Base-by-base conservation (phyloP, 2,888 invertebrate genomes). In the Macrostomum cliftonense region DNA sequence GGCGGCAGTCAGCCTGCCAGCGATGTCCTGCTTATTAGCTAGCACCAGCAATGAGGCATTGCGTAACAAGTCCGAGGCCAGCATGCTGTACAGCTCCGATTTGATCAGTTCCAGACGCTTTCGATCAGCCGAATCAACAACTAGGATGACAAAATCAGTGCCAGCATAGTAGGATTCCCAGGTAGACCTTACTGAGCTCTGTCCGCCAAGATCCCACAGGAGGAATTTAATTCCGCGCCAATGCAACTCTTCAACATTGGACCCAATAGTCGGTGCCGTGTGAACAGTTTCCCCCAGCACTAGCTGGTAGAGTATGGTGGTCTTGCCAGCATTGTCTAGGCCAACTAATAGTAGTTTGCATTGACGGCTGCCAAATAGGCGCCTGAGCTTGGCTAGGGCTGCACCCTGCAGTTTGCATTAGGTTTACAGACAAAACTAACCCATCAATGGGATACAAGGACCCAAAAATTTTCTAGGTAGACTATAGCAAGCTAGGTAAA, bases 201-300 rank as follows among this genome's bases (percentile, higher is more conserved):
- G 95, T 0, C 95, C 95, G 4, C 95, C 95, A 13, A 95, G 78
- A 71, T 95, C 95, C 95, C 95, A 95, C 80, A 95, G 93, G 44
- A 95, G 81, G 68, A 95, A 95, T 63, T 88, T 85, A 42, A 93
- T 82, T 73, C 95, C 95, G 60, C 84, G 80, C 89, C 91, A 95
- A 4, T 88, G 83, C 4, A 95, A 85, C 70, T 95, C 93, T 70
- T 95, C 95, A 0, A 95, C 93, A 71, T 95, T 95, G 45, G 88
- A 89, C 42, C 93, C 95, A 60, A 95, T 95, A 0, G 95, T 95
- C 1, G 95, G 95, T 52, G 91, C 83, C 0, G 95, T 95, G 65
- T 93, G 91, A 13, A 95, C 91, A 17, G 91, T 89, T 71, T 95
- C 93, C 58, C 89, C 91, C 79, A 93, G 83, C 56, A 93, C 75